Evolutionary conservation across 2,113 vertebrate species (phyloP).

Genomic region (Petrocephalus zakoni): DNA sequence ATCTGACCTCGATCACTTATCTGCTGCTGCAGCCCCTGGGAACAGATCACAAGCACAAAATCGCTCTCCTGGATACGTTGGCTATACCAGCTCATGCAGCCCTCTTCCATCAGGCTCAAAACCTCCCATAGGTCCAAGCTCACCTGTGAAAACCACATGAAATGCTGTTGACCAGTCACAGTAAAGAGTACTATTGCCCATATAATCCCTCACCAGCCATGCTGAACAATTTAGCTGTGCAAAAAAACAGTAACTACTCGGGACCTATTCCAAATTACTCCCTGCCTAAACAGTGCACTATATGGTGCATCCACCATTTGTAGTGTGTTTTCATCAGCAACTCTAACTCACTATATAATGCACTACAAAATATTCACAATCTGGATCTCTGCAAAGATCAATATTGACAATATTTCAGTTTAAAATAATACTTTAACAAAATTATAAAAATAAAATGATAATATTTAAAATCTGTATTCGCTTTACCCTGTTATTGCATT

Average conservation of each 20-base stretch:
- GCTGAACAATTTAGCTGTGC: background rate
- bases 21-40: constrained; percentile 41
- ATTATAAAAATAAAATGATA: background rate
- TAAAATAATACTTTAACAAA: background rate
- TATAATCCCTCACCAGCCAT: background rate
- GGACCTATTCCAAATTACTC: background rate
- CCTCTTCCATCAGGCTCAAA: constrained; percentile 54
- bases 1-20: background rate
- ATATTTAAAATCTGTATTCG: background rate
- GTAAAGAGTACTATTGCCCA: background rate
- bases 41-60: constrained; percentile 63
- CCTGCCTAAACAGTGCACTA: background rate
- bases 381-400: background rate
- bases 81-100: constrained; percentile 56
- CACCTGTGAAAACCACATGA: constrained; percentile 45
- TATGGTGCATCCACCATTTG: background rate
- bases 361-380: background rate
- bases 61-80: constrained; percentile 55
- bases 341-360: background rate
- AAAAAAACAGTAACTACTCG: background rate
- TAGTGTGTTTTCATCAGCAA: background rate
- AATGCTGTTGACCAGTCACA: background rate
- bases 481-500: background rate
- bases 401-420: background rate
- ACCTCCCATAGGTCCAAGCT: constrained; percentile 65